These are phyloP conservation scores for Verasper variegatus DNA, from an alignment of 2,113 vertebrate genomes.

Conservation along the genomic window DNA sequence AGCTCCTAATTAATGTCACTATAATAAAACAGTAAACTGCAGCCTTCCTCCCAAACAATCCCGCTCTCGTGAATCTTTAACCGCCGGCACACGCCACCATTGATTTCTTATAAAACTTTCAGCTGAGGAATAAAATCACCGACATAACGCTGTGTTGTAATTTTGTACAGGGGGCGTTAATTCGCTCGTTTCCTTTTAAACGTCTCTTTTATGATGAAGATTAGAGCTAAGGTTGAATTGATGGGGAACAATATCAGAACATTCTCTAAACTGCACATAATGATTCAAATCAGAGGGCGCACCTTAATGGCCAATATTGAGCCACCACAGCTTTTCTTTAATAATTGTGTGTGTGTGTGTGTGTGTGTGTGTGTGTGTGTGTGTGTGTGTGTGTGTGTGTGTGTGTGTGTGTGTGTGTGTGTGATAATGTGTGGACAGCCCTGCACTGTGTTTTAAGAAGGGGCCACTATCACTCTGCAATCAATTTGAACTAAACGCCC, in stretches of 20 bases:
- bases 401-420: slow-evolving; percentile 42
- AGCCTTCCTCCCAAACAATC: slow-evolving; percentile 37
- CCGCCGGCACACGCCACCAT: slow-evolving; percentile 31
- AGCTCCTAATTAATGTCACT: background rate
- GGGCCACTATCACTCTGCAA: slow-evolving; percentile 94
- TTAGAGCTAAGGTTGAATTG: slow-evolving; percentile 78
- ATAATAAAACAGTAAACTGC: slow-evolving; percentile 27
- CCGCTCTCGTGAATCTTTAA: slow-evolving; percentile 58
- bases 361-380: slow-evolving; percentile 42
- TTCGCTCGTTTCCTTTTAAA: slow-evolving; percentile 64
- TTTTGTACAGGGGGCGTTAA: slow-evolving; percentile 76
- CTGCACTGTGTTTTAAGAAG: slow-evolving; percentile 87
- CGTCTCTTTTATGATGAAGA: slow-evolving; percentile 76
- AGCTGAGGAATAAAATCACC: slow-evolving; percentile 40
- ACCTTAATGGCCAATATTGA: slow-evolving; percentile 80
- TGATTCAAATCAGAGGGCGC: slow-evolving; percentile 83
- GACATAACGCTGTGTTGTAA: slow-evolving; percentile 74
- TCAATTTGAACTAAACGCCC: slow-evolving; percentile 98
- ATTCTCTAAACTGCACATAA: slow-evolving; percentile 79
- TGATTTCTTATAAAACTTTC: slow-evolving; percentile 61
- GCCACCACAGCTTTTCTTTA: slow-evolving; percentile 75
- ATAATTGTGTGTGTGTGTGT: slow-evolving; percentile 58
- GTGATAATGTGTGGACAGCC: slow-evolving; percentile 74
- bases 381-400: slow-evolving; percentile 53
- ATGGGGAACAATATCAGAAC: slow-evolving; percentile 67